A percentile compares a stretch with the other conserved stretches of the same genome.
Conservation (phyloP, 2,888 invertebrate species). For the Sesia bembeciformis region DNA sequence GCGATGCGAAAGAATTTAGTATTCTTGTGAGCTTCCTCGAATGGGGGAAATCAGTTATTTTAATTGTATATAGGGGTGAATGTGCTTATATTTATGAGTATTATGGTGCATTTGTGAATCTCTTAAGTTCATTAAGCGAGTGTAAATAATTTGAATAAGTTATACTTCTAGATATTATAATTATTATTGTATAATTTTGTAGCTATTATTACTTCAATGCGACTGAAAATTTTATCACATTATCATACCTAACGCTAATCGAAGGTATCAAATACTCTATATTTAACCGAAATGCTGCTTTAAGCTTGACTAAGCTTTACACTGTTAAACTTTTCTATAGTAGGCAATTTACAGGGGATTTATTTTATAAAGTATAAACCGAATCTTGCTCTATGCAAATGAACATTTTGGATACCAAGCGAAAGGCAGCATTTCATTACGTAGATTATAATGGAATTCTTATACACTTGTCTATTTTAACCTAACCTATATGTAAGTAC, state of each 20-base stretch:
- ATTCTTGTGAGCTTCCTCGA: background rate
- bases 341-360: background rate
- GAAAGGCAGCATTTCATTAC: background rate
- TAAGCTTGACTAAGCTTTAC: background rate
- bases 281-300: slow-evolving; percentile 22
- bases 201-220: slow-evolving; percentile 38
- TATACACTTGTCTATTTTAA: background rate
- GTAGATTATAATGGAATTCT: background rate
- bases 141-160: slow-evolving; percentile 69
- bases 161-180: slow-evolving; percentile 41
- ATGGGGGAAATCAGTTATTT: slow-evolving; percentile 26
- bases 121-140: slow-evolving; percentile 41
- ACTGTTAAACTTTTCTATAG: background rate
- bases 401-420: background rate
- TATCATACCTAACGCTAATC: slow-evolving; percentile 13
- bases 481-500: background rate
- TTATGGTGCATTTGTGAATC: slow-evolving; percentile 53
- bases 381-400: background rate
- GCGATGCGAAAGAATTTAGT: no score
- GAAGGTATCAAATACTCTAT: slow-evolving; percentile 10
- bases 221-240: slow-evolving; percentile 41
- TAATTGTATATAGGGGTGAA: slow-evolving; percentile 51
- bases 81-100: slow-evolving; percentile 37
- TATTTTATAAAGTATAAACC: background rate
- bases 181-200: slow-evolving; percentile 42